Percentiles rank a stretch among this genome's conserved stretches.
These are phyloP conservation scores for Ichneumon xanthorius DNA, from an alignment of 2,888 invertebrate genomes.

Conservation along the genomic window DNA sequence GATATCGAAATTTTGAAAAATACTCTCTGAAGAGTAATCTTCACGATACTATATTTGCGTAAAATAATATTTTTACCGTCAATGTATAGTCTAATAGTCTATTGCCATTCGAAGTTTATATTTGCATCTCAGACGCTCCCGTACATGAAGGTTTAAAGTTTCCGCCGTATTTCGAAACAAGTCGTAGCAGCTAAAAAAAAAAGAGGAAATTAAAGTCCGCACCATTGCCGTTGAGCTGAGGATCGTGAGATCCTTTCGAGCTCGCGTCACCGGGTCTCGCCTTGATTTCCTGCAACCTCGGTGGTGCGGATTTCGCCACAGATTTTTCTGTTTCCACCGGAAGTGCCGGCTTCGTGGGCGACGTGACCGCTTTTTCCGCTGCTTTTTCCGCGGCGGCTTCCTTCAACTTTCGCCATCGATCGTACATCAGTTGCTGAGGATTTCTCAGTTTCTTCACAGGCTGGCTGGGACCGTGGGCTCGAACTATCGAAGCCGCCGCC, in stretches of 20 bases:
- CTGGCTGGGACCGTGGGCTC: constrained; percentile 75
- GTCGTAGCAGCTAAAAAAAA: too few relatives aligned
- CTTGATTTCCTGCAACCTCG: constrained; percentile 19
- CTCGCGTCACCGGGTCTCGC: constrained; percentile 31
- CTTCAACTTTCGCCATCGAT: constrained; percentile 81
- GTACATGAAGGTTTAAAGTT: too few relatives aligned
- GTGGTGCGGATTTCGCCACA: constrained; percentile 4
- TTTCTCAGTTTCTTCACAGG: constrained; percentile 75
- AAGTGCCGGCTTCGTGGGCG: neutral
- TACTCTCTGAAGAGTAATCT: too few relatives aligned
- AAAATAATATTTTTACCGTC: too few relatives aligned
- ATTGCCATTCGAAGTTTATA: too few relatives aligned
- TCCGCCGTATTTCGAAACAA: too few relatives aligned
- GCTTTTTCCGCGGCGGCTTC: constrained; percentile 78
- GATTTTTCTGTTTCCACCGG: constrained; percentile 32
- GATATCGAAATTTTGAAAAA: too few relatives aligned
- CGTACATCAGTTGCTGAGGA: constrained; percentile 82
- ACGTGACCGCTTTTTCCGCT: constrained; percentile 67
- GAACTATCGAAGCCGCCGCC: constrained; percentile 74
- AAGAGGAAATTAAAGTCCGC: constrained; percentile 32
- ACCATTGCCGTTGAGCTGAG: constrained; percentile 81
- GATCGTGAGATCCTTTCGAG: constrained; percentile 64
- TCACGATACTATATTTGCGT: too few relatives aligned
- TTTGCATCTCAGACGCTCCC: too few relatives aligned
- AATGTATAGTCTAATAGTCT: too few relatives aligned